A percentile compares a stretch with the other conserved stretches of the same genome.
Evolutionary conservation across 2,797 vertebrate genomes (phyloP).

Genomic region (Catharus ustulatus): DNA sequence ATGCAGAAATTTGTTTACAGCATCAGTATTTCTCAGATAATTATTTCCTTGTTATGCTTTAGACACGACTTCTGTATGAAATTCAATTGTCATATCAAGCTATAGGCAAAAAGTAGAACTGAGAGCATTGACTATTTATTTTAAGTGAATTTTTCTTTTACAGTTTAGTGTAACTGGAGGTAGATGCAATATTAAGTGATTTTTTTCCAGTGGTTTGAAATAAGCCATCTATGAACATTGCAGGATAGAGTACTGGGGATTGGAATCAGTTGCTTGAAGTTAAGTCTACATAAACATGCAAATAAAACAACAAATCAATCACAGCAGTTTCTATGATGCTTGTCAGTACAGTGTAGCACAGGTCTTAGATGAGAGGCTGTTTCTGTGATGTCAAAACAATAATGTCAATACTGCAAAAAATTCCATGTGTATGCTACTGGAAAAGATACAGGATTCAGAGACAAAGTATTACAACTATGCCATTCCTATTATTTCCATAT

Average conservation of each 20-base stretch:
- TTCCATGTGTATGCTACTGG: neutral
- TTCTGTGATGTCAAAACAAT: constrained; percentile 16
- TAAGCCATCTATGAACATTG: neutral
- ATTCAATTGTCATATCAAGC: neutral
- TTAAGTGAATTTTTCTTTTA: constrained; percentile 75
- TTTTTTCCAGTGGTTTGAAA: constrained; percentile 64
- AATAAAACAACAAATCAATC: constrained; percentile 17
- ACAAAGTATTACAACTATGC: neutral
- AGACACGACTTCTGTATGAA: neutral
- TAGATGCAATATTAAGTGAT: constrained; percentile 73
- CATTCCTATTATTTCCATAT: neutral
- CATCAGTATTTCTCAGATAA: neutral
- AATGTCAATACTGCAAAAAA: constrained; percentile 19
- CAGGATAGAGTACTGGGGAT: neutral
- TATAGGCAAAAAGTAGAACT: neutral
- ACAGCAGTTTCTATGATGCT: constrained; percentile 61
- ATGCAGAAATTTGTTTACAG: neutral
- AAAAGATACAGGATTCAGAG: neutral
- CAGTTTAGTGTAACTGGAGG: constrained; percentile 79
- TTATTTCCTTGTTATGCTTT: neutral
- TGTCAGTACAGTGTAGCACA: constrained; percentile 74
- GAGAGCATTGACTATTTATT: constrained; percentile 69
- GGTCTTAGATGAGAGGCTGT: neutral
- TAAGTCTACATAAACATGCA: neutral
- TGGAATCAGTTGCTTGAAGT: neutral